Evolutionary conservation across 1,140 invertebrate species (phyloP).

Genomic region (Ganaspis sp.): DNA sequence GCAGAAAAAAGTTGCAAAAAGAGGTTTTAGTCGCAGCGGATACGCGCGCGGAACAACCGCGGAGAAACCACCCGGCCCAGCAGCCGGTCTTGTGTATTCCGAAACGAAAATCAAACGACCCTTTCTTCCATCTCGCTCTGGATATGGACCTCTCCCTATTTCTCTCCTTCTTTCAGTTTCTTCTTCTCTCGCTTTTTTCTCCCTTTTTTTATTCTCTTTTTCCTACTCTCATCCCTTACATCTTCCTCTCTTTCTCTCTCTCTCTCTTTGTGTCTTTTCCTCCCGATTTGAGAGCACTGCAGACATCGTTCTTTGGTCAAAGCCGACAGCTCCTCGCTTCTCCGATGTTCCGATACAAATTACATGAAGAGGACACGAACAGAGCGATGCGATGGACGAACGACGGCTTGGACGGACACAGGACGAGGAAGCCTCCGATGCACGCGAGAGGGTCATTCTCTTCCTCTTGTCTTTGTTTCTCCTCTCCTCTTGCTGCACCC

Average conservation of each 20-base stretch:
- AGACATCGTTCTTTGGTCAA: conserved; percentile 57
- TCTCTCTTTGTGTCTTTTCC: conserved; percentile 55
- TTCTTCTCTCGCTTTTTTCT: not conserved
- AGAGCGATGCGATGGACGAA: conserved; percentile 57
- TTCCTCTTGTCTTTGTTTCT: conserved; percentile 40
- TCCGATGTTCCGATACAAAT: conserved; percentile 61
- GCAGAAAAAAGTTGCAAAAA: conserved; percentile 52
- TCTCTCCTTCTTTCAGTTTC: not conserved
- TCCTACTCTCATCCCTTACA: conserved; percentile 44
- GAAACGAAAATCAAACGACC: conserved; percentile 53
- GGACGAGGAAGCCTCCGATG: conserved; percentile 31
- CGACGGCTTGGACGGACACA: conserved; percentile 48
- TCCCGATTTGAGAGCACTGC: conserved; percentile 35
- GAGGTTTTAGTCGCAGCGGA: conserved; percentile 42
- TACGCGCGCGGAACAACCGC: conserved; percentile 46
- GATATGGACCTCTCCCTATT: conserved; percentile 43
- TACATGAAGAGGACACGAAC: conserved; percentile 59
- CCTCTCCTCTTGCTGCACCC: conserved; percentile 28
- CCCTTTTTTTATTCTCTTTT: not conserved
- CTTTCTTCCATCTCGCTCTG: conserved; percentile 47
- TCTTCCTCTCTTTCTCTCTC: conserved; percentile 49
- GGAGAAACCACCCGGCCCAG: conserved; percentile 47
- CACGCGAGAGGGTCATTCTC: conserved; percentile 40
- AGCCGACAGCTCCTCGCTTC: conserved; percentile 56
- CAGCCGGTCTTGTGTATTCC: conserved; percentile 53